Evolutionary conservation across 2,888 invertebrate species (phyloP).

Genomic region (Protonemura montana): DNA sequence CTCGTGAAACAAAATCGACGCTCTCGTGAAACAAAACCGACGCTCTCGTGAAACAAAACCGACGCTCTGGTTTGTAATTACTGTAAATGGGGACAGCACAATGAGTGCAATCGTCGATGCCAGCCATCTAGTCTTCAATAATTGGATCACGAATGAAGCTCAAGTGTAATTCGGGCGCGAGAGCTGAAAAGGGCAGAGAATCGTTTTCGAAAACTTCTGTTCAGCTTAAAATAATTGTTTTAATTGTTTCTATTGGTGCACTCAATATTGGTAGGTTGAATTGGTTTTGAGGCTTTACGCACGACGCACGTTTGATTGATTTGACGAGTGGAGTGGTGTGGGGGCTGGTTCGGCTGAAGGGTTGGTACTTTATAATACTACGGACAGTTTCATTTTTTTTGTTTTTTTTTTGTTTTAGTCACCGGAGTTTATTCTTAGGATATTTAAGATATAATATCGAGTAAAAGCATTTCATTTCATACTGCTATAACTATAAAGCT

Average conservation of each 20-base stretch:
- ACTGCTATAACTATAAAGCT: neutral
- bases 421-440: too few species aligned
- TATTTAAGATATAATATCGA: too few species aligned
- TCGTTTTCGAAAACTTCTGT: slow-evolving; percentile 34
- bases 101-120: neutral
- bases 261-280: neutral
- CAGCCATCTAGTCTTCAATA: slow-evolving; percentile 9
- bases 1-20: neutral
- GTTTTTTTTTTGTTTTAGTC: too few species aligned
- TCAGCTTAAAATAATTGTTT: slow-evolving; percentile 32
- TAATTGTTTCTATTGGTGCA: slow-evolving; percentile 8
- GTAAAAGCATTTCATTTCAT: neutral
- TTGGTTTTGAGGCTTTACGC: neutral
- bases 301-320: neutral
- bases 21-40: slow-evolving; percentile 4
- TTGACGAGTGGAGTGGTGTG: neutral
- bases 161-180: neutral
- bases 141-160: neutral
- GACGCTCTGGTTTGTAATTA: neutral
- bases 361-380: too few species aligned
- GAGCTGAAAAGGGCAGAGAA: slow-evolving; percentile 38
- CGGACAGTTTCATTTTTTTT: neutral
- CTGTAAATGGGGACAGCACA: neutral
- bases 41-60: slow-evolving; percentile 10
- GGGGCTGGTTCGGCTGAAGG: neutral